phyloP scores from a whole-genome alignment of 2,797 vertebrate species.

The Dromococcyx pavoninus region DNA sequence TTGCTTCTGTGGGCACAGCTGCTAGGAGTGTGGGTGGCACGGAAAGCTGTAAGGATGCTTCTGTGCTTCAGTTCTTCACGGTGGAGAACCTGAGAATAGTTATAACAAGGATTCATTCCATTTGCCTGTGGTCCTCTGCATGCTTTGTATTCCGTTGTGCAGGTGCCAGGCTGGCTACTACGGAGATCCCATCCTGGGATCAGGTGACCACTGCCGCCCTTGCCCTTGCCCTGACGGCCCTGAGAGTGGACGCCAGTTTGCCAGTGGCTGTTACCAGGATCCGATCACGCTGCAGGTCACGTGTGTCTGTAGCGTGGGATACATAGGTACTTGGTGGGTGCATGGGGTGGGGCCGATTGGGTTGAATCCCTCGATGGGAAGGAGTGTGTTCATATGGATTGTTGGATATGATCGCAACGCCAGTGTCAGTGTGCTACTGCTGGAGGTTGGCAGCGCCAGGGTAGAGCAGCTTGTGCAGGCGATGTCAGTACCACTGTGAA shows the following conservation, averaged over 20 bases:
- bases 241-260: constrained; percentile 86
- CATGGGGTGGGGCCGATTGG: background rate
- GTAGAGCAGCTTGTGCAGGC: background rate
- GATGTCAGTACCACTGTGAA: accelerated
- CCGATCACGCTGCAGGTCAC: constrained; percentile 80
- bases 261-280: constrained; percentile 87
- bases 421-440: background rate
- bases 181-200: constrained; percentile 89
- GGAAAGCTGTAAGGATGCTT: background rate
- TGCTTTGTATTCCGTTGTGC: background rate
- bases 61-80: background rate
- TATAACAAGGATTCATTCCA: background rate
- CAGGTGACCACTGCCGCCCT: constrained; percentile 92
- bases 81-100: background rate
- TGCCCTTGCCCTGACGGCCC: constrained; percentile 96
- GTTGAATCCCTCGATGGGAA: background rate
- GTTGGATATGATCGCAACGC: background rate
- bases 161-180: constrained; percentile 93
- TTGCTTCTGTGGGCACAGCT: background rate
- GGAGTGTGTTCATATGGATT: accelerated
- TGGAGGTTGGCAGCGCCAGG: background rate
- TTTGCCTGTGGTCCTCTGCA: background rate
- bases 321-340: constrained; percentile 80
- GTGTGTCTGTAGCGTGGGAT: constrained; percentile 88
- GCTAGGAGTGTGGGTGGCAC: background rate